These are phyloP conservation scores for Anguilla rostrata DNA, from an alignment of 2,113 vertebrate species.

Conservation along the genomic window DNA sequence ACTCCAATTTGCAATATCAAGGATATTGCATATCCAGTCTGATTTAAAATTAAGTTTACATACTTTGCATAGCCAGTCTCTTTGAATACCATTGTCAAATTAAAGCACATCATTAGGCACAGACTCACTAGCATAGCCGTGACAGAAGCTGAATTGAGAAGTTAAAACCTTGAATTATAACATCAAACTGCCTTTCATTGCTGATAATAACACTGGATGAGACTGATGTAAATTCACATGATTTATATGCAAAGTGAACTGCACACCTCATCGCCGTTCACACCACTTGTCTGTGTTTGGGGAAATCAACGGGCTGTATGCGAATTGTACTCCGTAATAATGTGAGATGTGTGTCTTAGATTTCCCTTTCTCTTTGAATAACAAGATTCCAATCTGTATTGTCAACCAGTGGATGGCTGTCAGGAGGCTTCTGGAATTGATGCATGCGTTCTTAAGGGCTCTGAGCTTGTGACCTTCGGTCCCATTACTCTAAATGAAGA, in stretches of 20 bases:
- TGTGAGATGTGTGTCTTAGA: neutral
- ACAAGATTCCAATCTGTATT: constrained; percentile 3
- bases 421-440: neutral
- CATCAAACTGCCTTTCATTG: neutral
- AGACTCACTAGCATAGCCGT: neutral
- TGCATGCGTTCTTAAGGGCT: neutral
- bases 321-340: neutral
- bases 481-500: neutral
- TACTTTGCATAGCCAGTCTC: neutral
- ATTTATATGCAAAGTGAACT: neutral
- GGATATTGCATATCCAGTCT: neutral
- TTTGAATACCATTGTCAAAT: neutral
- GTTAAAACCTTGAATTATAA: neutral
- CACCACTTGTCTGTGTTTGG: neutral
- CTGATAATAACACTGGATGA: neutral
- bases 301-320: neutral
- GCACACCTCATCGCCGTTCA: neutral
- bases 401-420: neutral
- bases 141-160: neutral
- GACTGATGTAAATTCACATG: neutral
- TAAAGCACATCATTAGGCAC: neutral
- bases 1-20: neutral
- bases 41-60: neutral
- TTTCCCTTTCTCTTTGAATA: neutral
- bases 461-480: neutral